Percentiles rank a stretch among this genome's conserved stretches.
Conservation (phyloP, 1,140 invertebrate genomes). For the Bombus vancouverensis region DNA sequence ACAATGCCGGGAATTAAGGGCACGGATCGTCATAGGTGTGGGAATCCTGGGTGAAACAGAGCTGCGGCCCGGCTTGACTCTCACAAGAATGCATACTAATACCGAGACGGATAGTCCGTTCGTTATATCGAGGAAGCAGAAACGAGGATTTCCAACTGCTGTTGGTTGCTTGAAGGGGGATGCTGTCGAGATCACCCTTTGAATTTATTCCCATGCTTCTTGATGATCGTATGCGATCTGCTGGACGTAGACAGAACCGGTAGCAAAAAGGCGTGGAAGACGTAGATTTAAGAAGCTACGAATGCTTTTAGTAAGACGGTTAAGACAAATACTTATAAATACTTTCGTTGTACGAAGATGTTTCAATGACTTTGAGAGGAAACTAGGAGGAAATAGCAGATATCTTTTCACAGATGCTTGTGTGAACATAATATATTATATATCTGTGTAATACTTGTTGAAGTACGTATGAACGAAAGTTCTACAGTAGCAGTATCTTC, state of each 20-base stretch:
- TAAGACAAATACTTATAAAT: not conserved
- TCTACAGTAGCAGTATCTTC: no score
- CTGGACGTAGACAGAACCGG: not conserved
- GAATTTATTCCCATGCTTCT: conserved; percentile 29
- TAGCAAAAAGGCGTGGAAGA: not conserved
- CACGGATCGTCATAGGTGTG: conserved; percentile 51
- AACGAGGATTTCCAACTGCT: not conserved
- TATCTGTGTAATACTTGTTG: no score
- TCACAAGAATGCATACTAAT: conserved; percentile 56
- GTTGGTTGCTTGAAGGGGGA: no score
- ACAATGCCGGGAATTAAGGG: conserved; percentile 74
- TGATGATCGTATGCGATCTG: conserved; percentile 11
- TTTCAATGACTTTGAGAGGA: no score
- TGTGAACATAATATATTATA: not conserved
- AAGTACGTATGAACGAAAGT: no score
- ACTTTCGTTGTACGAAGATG: not conserved
- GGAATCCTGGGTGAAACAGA: conserved; percentile 66
- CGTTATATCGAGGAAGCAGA: conserved; percentile 20
- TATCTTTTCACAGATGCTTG: no score
- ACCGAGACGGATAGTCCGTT: not conserved
- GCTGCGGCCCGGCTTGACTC: conserved; percentile 31
- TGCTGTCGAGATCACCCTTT: not conserved
- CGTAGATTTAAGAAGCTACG: not conserved
- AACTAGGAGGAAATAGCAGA: no score
- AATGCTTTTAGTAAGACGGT: not conserved